phyloP scores from a whole-genome alignment of 2,797 vertebrate species.

The Trachurus trachurus region DNA sequence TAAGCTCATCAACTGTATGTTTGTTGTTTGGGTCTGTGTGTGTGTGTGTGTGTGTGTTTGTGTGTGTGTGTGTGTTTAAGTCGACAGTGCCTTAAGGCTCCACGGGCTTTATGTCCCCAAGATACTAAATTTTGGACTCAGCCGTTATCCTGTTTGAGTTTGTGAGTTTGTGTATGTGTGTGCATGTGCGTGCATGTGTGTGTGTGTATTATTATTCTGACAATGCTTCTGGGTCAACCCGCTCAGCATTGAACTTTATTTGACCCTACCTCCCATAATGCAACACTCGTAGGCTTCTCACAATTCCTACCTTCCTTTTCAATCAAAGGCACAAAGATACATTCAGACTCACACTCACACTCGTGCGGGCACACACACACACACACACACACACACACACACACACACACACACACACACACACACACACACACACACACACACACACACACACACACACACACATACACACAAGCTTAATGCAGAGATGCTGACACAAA shows the following conservation, averaged over 20 bases:
- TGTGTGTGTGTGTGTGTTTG: conserved; percentile 35
- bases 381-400: conserved; percentile 56
- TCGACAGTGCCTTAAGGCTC: conserved; percentile 52
- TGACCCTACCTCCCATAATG: conserved; percentile 78
- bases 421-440: conserved; percentile 47
- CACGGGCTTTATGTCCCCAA: conserved; percentile 48
- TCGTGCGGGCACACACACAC: conserved; percentile 29
- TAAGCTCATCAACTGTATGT: conserved; percentile 70
- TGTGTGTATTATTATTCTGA: conserved; percentile 49
- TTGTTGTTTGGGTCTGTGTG: conserved; percentile 37
- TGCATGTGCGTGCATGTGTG: conserved; percentile 23
- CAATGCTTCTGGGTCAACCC: conserved; percentile 65
- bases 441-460: conserved; percentile 30
- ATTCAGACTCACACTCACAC: conserved; percentile 45
- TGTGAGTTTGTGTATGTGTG: conserved; percentile 23
- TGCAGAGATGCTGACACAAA: conserved; percentile 58
- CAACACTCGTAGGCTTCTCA: conserved; percentile 59
- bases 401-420: conserved; percentile 62
- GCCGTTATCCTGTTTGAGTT: conserved; percentile 44
- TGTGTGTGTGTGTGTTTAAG: conserved; percentile 29
- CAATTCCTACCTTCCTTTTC: conserved; percentile 57
- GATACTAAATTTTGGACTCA: conserved; percentile 61
- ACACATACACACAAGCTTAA: conserved; percentile 47
- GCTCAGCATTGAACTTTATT: conserved; percentile 72
- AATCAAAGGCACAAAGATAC: conserved; percentile 50